Percentiles rank a stretch among this genome's conserved stretches.
Conservation (phyloP, 2,888 invertebrate species). For the Tanytarsus gracilentus region DNA sequence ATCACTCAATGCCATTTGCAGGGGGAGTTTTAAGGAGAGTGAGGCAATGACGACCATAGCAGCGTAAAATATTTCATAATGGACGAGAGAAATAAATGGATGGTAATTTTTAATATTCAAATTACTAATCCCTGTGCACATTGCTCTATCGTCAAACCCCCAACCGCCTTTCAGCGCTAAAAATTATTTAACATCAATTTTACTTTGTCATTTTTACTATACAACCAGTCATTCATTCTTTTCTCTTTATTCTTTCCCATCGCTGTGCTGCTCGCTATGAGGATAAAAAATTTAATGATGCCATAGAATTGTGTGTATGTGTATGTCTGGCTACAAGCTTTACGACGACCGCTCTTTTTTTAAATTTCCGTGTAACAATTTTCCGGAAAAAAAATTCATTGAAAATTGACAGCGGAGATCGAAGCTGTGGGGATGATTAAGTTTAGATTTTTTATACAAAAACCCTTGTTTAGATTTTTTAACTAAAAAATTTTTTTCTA, state of each 20-base stretch:
- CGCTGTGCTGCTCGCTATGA: too few species aligned
- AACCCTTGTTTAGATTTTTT: too few species aligned
- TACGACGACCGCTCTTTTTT: too few species aligned
- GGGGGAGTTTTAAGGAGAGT: not conserved
- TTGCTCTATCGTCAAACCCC: not conserved
- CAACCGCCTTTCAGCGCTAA: not conserved
- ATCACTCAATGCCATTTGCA: constrained; percentile 2
- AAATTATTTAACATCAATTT: constrained; percentile 19
- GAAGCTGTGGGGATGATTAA: not conserved
- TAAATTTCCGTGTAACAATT: too few species aligned
- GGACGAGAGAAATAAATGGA: constrained; percentile 5
- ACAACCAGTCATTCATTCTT: not conserved
- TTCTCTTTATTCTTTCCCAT: not conserved
- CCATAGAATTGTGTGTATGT: too few species aligned
- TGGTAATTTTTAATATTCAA: constrained; percentile 21
- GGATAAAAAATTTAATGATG: too few species aligned
- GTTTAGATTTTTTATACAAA: not conserved
- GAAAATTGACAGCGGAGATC: not conserved
- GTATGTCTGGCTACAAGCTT: too few species aligned
- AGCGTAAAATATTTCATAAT: not conserved
- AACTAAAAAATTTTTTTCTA: too few species aligned
- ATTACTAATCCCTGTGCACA: constrained; percentile 11
- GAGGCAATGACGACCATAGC: not conserved
- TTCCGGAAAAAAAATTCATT: too few species aligned
- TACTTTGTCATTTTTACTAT: constrained; percentile 17